Evolutionary conservation across 1,140 invertebrate genomes (phyloP), one percentile per base, ranked within the genome.

Genomic region (Muscidifurax raptorellus): DNA sequence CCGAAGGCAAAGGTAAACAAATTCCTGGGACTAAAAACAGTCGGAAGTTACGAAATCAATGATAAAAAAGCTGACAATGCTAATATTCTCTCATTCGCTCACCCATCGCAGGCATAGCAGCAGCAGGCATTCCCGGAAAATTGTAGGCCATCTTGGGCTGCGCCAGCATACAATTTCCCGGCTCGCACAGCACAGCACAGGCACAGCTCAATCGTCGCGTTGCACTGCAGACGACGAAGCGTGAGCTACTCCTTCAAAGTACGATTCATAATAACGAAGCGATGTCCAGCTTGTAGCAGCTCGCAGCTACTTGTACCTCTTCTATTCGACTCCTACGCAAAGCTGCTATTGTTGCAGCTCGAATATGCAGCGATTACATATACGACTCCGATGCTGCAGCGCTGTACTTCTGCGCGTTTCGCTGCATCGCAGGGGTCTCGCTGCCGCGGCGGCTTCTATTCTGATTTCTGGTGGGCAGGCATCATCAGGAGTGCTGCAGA

Each of bases 31-130:
- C 36, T 22, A 66, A n/a, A 66, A 12, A n/a, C 25, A 1, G 25
- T 12, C n/a, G 4, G 5, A 40, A 32, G 15, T 59, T 77, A 86
- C n/a, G 69, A 72, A 77, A 82, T 83, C 47, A 30, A 83, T n/a
- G n/a, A n/a, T 83, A 52, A 71, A 47, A 36, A 52, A n/a, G 25
- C 10, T 27, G 25, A n/a, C n/a, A n/a, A 12, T 27, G 66, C 66
- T 15, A 25, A 9, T n/a, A n/a, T n/a, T 1, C 12, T n/a, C 28
- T 30, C n/a, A n/a, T n/a, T n/a, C n/a, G n/a, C 88, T 88, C 86
- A 92, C 92, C 89, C 88, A 93, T 92, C 74, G 92, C 89, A 84
- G 92, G 88, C 88, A 93, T 92, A 80, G 91, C 89, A n/a, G 90
- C 87, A 82, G 91, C 87, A 86, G 92, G 91, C 84, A 93, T 91